Conservation (phyloP, 2,113 vertebrate genomes). For the Drymodes brunneopygia region DNA sequence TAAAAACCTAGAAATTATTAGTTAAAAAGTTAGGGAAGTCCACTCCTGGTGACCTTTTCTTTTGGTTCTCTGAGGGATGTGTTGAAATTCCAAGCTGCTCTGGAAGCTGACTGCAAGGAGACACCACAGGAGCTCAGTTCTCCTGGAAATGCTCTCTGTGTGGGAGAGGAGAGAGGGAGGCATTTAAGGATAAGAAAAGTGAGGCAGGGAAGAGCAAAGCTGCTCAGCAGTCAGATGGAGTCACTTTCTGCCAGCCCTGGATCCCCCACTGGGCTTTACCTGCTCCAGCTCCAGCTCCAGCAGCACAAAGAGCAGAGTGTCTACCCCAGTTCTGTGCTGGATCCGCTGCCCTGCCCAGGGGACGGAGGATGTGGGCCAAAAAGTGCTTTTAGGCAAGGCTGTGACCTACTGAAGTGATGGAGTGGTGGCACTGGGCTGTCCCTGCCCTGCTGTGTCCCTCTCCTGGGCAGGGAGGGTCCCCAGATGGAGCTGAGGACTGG, state of each 20-base stretch:
- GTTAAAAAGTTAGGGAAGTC: neutral
- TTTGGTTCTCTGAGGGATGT: neutral
- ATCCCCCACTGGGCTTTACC: neutral
- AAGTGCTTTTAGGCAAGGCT: neutral
- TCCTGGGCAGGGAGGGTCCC: neutral
- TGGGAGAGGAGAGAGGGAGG: neutral
- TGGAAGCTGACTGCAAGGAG: neutral
- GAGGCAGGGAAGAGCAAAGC: neutral
- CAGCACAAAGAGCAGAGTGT: rapidly evolving
- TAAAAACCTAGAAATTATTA: neutral
- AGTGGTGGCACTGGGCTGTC: neutral
- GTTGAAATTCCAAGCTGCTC: neutral
- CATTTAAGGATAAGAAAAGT: neutral
- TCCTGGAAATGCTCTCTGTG: neutral
- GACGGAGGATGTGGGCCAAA: too few species aligned
- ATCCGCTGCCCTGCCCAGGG: neutral
- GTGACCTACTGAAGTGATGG: neutral
- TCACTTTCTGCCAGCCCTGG: neutral
- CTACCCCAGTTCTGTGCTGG: neutral
- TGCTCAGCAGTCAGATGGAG: neutral
- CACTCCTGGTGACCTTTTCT: neutral
- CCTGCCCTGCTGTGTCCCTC: neutral
- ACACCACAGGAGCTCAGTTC: neutral
- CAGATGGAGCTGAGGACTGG: neutral
- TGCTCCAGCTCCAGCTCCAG: neutral